phyloP scores from a whole-genome alignment of 2,888 invertebrate genomes.

The Tetranychus piercei region DNA sequence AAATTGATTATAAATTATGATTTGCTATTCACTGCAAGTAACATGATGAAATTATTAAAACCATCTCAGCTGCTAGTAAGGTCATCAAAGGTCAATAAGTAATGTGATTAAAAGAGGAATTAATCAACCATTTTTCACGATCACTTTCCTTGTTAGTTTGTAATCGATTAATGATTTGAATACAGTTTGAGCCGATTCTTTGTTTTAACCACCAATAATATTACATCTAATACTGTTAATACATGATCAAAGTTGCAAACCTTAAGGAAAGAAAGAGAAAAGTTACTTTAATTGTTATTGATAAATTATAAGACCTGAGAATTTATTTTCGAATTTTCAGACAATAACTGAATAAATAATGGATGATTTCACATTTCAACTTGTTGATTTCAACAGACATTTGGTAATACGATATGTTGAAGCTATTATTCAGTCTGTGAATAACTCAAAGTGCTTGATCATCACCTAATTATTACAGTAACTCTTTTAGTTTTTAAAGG shows the following conservation, averaged over 20 bases:
- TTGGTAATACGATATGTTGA: too few relatives aligned
- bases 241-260: neutral
- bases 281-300: neutral
- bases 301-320: neutral
- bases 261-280: neutral
- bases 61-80: neutral
- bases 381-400: too few relatives aligned
- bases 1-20: too few relatives aligned
- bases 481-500: too few relatives aligned
- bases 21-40: too few relatives aligned
- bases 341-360: too few relatives aligned
- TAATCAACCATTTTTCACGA: neutral
- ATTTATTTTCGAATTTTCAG: too few relatives aligned
- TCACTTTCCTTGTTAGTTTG: neutral
- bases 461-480: too few relatives aligned
- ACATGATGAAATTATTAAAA: too few relatives aligned
- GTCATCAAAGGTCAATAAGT: neutral
- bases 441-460: too few relatives aligned
- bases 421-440: too few relatives aligned
- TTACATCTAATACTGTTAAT: neutral
- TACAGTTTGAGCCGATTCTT: neutral
- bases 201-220: neutral
- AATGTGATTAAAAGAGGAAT: neutral
- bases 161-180: neutral
- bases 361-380: too few relatives aligned